Conservation (phyloP, 2,797 vertebrate species). For the Rhinophrynus dorsalis region DNA sequence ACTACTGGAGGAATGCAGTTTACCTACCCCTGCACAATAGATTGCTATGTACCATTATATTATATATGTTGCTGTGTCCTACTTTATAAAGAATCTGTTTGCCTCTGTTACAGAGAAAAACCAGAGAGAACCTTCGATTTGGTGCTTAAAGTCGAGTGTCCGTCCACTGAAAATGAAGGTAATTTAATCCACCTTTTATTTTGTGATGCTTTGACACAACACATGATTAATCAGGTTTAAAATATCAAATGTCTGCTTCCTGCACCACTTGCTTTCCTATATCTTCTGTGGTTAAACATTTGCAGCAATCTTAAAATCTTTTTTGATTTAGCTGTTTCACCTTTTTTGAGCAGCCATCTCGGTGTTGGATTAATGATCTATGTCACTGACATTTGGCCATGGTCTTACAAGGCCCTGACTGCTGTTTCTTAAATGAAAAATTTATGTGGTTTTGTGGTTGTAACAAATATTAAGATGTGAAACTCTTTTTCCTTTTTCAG, state of each 20-base stretch:
- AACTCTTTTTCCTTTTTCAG: constrained; percentile 60
- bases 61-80: too few species aligned
- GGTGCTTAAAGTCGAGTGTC: constrained; percentile 89
- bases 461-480: constrained; percentile 59
- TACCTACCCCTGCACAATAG: too few species aligned
- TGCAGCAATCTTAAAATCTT: background rate
- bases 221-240: too few species aligned
- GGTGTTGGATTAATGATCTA: background rate
- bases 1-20: too few species aligned
- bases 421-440: background rate
- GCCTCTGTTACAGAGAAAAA: constrained; percentile 79
- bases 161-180: constrained; percentile 88
- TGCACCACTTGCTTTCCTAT: background rate
- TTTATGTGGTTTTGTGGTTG: constrained; percentile 50
- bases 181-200: constrained; percentile 13
- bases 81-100: background rate
- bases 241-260: too few species aligned
- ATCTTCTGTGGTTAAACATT: background rate
- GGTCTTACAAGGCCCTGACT: background rate
- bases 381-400: background rate
- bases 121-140: constrained; percentile 95
- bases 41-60: too few species aligned
- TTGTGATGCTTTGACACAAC: too few species aligned
- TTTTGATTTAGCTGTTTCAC: background rate
- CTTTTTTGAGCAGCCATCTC: background rate